Evolutionary conservation across 2,888 invertebrate genomes (phyloP).

Genomic region (Escarpia spicata): DNA sequence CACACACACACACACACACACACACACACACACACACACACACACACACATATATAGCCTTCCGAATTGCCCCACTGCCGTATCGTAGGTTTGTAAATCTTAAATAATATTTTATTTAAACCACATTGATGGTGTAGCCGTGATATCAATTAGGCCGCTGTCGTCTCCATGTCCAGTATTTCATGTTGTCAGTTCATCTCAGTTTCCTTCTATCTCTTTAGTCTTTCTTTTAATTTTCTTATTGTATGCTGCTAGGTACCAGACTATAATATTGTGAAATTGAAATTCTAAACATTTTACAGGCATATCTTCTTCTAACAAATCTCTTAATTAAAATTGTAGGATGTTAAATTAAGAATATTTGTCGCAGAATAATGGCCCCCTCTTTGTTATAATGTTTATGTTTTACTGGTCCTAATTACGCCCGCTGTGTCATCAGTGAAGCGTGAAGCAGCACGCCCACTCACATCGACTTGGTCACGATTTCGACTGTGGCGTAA

Average conservation of each 20-base stretch:
- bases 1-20: too few species aligned
- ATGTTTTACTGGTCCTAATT: not conserved
- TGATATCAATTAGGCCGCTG: too few species aligned
- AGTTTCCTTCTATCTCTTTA: too few species aligned
- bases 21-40: too few species aligned
- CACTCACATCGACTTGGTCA: not conserved
- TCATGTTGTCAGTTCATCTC: too few species aligned
- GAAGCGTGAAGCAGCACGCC: not conserved
- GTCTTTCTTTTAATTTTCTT: too few species aligned
- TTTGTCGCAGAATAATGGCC: not conserved
- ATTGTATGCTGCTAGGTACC: too few species aligned
- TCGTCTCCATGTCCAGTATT: too few species aligned
- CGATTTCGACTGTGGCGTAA: not conserved
- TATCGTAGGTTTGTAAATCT: not conserved
- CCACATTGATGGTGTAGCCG: not conserved
- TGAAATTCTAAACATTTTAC: not conserved
- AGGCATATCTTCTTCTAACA: not conserved
- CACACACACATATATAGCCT: not conserved
- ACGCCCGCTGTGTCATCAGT: not conserved
- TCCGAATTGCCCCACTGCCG: not conserved
- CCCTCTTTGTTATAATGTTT: not conserved
- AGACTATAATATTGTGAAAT: not conserved
- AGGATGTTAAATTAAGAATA: not conserved
- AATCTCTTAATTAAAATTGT: not conserved
- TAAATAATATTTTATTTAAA: not conserved